Base-by-base conservation (phyloP, 2,797 vertebrate species). In the Sebastes minor region DNA sequence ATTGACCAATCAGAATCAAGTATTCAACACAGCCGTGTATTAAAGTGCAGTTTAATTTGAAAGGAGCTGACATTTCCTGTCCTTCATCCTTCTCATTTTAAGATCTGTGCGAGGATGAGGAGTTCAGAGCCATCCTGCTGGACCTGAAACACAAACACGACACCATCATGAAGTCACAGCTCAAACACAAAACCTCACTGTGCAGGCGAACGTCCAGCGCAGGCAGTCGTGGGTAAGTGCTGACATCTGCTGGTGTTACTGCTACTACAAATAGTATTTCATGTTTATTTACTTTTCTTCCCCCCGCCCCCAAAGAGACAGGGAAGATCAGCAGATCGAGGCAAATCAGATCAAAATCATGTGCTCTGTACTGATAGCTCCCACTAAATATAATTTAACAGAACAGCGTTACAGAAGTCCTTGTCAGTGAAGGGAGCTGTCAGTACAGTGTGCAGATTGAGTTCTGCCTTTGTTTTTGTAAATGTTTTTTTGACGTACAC, bases 141-240 rank as follows among this genome's bases (percentile, higher is more conserved):
- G 98, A 99, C 86, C 91, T 99, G 82, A 99, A 99, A 89, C 98
- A 99, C 94, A 99, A 99, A 78, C 98, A 99, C 0, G 98, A 99
- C n/a, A 97, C 97, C 53, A 99, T 99, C 94, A 98, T 99, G 98
- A 99, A 99, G 92, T 99, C 98, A 2, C 98, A 99, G 92, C 95
- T 99, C 94, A 98, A 98, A 91, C 97, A 99, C 90, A 99, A 98
- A 91, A 98, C 98, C 2, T 99, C 98, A 4, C 93, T 99, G 93
- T 99, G 97, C 78, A 93, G 98, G 75, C 95, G 98, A 78, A 99
- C 98, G 0, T 99, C 98, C 88, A 99, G 98, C 8, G 96, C 98
- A 0, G 98, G 98, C 84, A 99, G 98, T 73, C 96, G 98, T 32
- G 98, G 98, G 98, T 99, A 86, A 94, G 97, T 94, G 65, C 76